These are phyloP conservation scores for Manacus vitellinus DNA, from an alignment of 2,113 vertebrate genomes.

Conservation along the genomic window DNA sequence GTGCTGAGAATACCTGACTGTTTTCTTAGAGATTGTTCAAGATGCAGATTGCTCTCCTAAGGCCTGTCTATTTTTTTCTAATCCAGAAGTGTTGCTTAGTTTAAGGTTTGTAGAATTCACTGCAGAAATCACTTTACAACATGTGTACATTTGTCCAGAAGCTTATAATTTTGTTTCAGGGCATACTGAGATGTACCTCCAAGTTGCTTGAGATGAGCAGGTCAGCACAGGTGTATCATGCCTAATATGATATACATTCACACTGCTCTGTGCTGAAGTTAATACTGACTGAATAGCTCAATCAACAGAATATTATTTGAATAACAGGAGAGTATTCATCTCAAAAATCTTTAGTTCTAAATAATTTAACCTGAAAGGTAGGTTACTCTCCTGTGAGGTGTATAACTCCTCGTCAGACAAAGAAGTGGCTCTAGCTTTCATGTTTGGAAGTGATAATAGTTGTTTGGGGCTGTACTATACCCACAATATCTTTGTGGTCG, in stretches of 20 bases:
- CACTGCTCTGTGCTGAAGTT: not conserved
- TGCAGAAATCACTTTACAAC: not conserved
- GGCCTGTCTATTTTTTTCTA: not conserved
- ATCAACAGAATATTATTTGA: conserved; percentile 13
- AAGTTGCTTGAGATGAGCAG: not conserved
- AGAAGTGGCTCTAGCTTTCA: not conserved
- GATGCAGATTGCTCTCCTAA: not conserved
- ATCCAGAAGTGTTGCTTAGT: not conserved
- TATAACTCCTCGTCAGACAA: not conserved
- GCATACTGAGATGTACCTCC: not conserved
- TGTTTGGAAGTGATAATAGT: not conserved
- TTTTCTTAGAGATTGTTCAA: not conserved
- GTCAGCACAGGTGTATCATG: not conserved
- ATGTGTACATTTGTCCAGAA: not conserved
- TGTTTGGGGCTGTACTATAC: not conserved
- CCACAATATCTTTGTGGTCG: not conserved
- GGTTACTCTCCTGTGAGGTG: not conserved
- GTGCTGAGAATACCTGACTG: not conserved
- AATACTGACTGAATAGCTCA: conserved; percentile 3
- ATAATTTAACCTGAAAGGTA: not conserved
- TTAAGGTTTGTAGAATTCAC: not conserved
- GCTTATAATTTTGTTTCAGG: not conserved
- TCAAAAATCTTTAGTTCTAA: not conserved
- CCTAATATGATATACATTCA: not conserved
- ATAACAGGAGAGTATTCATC: not conserved